Conservation (phyloP, 2,888 invertebrate genomes). For the Labia minor region DNA sequence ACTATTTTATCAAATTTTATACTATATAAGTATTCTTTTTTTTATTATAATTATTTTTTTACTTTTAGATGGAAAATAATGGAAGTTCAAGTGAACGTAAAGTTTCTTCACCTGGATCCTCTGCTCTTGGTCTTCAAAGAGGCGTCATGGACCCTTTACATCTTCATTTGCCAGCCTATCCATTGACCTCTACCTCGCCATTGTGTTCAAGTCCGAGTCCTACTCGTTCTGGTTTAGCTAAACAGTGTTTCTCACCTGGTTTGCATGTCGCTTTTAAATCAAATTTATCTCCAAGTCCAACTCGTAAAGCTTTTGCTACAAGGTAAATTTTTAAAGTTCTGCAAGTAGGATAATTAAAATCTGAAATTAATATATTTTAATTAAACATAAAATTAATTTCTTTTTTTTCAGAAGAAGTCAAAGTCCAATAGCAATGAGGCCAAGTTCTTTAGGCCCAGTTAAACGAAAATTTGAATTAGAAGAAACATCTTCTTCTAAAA, state of each 20-base stretch:
- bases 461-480: constrained; percentile 56
- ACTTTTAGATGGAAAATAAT: constrained; percentile 6
- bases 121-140: neutral
- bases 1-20: too few species aligned
- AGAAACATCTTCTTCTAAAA: constrained; percentile 41
- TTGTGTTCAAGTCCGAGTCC: constrained; percentile 52
- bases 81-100: neutral
- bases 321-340: constrained; percentile 40
- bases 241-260: constrained; percentile 46
- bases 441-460: constrained; percentile 41
- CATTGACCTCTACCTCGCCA: constrained; percentile 33
- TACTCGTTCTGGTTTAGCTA: constrained; percentile 40
- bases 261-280: constrained; percentile 43
- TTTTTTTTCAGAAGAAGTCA: constrained; percentile 52
- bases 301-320: constrained; percentile 67
- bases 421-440: constrained; percentile 74
- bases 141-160: constrained; percentile 36
- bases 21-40: too few species aligned
- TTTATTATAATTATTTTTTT: too few species aligned
- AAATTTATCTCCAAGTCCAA: constrained; percentile 70
- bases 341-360: neutral
- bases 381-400: constrained; percentile 15
- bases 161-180: constrained; percentile 33
- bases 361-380: too few species aligned
- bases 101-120: neutral